Conservation (phyloP, 2,113 vertebrate genomes). For the Balaenoptera acutorostrata region DNA sequence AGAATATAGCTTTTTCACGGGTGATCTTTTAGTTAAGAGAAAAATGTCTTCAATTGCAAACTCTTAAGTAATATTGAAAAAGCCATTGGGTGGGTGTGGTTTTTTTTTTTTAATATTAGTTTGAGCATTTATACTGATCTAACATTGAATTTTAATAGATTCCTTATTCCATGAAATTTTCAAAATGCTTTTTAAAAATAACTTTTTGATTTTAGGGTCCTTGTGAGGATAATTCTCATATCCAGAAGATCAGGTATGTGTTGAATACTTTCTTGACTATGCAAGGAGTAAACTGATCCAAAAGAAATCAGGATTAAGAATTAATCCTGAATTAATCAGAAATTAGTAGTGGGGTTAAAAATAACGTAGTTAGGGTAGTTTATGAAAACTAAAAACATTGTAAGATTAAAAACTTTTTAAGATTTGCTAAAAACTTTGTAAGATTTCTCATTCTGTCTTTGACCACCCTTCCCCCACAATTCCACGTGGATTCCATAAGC, state of each 20-base stretch:
- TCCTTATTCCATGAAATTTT: slow-evolving; percentile 19
- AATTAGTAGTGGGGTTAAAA: neutral
- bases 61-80: neutral
- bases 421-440: neutral
- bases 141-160: slow-evolving; percentile 1
- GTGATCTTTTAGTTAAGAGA: neutral
- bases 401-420: neutral
- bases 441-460: neutral
- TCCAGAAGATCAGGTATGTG: slow-evolving; percentile 75
- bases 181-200: slow-evolving; percentile 62
- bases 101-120: neutral
- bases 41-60: neutral
- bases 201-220: slow-evolving; percentile 77
- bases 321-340: neutral
- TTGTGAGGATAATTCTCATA: slow-evolving; percentile 64
- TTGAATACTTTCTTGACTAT: slow-evolving; percentile 13
- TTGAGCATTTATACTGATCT: neutral
- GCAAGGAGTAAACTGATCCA: neutral
- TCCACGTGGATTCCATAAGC: neutral
- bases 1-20: neutral
- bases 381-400: neutral
- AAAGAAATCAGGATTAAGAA: neutral
- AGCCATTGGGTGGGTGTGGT: neutral
- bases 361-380: neutral
- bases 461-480: accelerated